A percentile compares a stretch with the other conserved stretches of the same genome.
These are phyloP conservation scores for Macrotus californicus DNA, from an alignment of 2,113 vertebrate genomes.

Conservation along the genomic window DNA sequence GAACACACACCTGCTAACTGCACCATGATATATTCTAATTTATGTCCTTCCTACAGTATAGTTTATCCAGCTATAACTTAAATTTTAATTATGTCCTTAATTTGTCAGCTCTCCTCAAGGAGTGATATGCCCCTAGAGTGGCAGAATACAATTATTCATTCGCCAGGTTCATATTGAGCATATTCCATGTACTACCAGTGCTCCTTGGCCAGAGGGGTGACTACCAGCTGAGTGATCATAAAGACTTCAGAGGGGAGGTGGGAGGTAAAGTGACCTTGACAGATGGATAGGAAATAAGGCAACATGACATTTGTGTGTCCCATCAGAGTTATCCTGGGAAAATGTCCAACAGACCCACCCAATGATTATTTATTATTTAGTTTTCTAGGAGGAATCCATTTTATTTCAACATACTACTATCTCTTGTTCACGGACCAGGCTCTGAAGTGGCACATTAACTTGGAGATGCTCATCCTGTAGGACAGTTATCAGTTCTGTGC, in stretches of 20 bases:
- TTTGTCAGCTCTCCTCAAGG: slow-evolving; percentile 65
- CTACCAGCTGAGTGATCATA: background rate
- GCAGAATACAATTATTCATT: slow-evolving; percentile 46
- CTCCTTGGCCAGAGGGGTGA: background rate
- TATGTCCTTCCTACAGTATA: slow-evolving; percentile 38
- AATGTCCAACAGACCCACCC: background rate
- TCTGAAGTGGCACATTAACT: background rate
- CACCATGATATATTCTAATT: slow-evolving; percentile 42
- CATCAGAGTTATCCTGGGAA: background rate
- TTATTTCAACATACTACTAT: background rate
- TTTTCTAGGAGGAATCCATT: background rate
- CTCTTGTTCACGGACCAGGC: background rate
- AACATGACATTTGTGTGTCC: background rate
- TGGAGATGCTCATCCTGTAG: background rate
- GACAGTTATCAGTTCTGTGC: background rate
- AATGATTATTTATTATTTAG: background rate
- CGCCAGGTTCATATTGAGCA: background rate
- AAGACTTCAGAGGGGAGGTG: background rate
- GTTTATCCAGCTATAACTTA: slow-evolving; percentile 63
- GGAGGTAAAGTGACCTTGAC: background rate
- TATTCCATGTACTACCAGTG: background rate
- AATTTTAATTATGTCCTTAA: slow-evolving; percentile 69
- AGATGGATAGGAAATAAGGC: background rate
- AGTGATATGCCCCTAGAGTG: slow-evolving; percentile 43
- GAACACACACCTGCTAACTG: slow-evolving; percentile 40